Conservation (phyloP, 2,888 invertebrate genomes). For the Dryomyza anilis region DNA sequence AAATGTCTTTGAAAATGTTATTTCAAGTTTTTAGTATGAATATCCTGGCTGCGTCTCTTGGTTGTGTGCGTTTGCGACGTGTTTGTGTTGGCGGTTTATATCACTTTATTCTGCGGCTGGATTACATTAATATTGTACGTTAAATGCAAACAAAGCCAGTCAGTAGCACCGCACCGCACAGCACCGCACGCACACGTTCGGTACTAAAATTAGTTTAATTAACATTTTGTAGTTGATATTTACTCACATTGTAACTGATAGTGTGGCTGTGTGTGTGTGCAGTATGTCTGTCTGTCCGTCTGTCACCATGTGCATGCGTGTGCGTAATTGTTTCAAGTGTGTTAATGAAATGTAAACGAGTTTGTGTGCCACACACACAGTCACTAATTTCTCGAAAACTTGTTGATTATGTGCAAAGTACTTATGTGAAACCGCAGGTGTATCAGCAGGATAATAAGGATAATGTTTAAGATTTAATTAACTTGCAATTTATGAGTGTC, state of each 20-base stretch:
- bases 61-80: slow-evolving; percentile 40
- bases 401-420: slow-evolving; percentile 19
- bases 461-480: slow-evolving; percentile 1
- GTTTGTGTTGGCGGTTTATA: slow-evolving; percentile 38
- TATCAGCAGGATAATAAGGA: slow-evolving; percentile 30
- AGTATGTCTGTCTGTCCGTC: not conserved
- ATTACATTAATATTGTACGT: slow-evolving; percentile 48
- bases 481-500: no score
- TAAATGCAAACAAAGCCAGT: slow-evolving; percentile 34
- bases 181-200: slow-evolving; percentile 24
- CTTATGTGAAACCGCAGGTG: slow-evolving; percentile 41
- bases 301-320: slow-evolving; percentile 11
- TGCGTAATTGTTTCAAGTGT: slow-evolving; percentile 34
- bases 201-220: slow-evolving; percentile 55
- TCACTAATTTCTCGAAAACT: not conserved
- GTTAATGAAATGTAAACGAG: slow-evolving; percentile 40
- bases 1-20: slow-evolving; percentile 37
- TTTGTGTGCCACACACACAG: not conserved
- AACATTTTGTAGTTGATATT: slow-evolving; percentile 38
- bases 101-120: slow-evolving; percentile 58
- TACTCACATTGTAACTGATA: not conserved
- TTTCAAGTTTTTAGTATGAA: slow-evolving; percentile 34
- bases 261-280: slow-evolving; percentile 6
- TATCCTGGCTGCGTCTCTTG: slow-evolving; percentile 19
- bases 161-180: slow-evolving; percentile 34